Conservation (phyloP, 2,797 vertebrate genomes). For the Enteromius radiatus region DNA sequence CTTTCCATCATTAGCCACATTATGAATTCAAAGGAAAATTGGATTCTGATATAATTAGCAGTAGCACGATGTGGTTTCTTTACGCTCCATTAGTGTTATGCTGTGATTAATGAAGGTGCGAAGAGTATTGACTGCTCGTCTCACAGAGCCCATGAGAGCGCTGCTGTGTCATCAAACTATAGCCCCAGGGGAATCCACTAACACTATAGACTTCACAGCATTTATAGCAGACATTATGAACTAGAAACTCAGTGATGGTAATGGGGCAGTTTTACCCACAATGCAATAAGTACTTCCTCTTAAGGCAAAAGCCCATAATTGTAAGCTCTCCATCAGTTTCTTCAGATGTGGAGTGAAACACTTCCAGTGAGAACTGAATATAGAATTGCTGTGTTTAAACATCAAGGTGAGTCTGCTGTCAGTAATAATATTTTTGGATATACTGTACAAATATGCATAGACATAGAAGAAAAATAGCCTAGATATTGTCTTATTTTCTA, state of each 20-base stretch:
- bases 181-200: background rate
- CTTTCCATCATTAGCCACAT: background rate
- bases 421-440: background rate
- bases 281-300: conserved; percentile 1
- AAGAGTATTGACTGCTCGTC: conserved; percentile 47
- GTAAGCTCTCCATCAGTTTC: background rate
- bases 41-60: background rate
- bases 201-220: background rate
- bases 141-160: conserved; percentile 33
- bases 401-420: background rate
- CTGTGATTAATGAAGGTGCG: conserved; percentile 55
- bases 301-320: background rate
- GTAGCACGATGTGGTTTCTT: conserved; percentile 3
- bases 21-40: background rate
- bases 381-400: background rate
- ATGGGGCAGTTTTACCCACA: background rate
- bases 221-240: background rate
- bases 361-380: background rate
- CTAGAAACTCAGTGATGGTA: background rate
- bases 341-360: background rate
- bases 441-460: background rate
- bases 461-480: no score
- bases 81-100: background rate
- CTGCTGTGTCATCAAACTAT: conserved; percentile 57
- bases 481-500: no score